A percentile compares a stretch with the other conserved stretches of the same genome.
Conservation (phyloP, 2,113 vertebrate genomes). For the Chaenogobius annularis region DNA sequence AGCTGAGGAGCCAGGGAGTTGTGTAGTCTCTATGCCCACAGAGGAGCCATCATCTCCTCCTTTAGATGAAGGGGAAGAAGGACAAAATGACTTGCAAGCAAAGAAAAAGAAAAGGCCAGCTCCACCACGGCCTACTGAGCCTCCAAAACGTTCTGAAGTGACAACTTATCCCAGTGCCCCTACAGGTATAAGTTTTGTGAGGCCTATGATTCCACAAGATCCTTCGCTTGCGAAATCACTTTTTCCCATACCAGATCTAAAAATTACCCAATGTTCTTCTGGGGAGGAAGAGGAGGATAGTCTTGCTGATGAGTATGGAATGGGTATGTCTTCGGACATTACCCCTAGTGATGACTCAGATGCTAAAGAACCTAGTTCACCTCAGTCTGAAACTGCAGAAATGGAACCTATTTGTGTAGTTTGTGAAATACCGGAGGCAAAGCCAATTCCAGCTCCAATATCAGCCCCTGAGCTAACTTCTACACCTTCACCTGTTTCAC, state of each 20-base stretch:
- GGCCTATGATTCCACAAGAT: constrained; percentile 72
- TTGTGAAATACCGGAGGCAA: constrained; percentile 82
- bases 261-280: constrained; percentile 97
- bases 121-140: constrained; percentile 73
- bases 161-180: constrained; percentile 60
- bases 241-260: constrained; percentile 95
- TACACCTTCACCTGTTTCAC: constrained; percentile 68
- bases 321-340: constrained; percentile 83
- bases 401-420: constrained; percentile 83
- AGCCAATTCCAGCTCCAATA: constrained; percentile 75
- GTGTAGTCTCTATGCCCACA: constrained; percentile 84
- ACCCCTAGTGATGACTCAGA: constrained; percentile 82
- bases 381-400: constrained; percentile 78
- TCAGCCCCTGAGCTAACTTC: constrained; percentile 67
- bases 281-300: constrained; percentile 88
- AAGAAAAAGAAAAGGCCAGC: constrained; percentile 82
- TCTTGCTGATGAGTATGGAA: constrained; percentile 81
- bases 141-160: constrained; percentile 68
- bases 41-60: constrained; percentile 71
- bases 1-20: constrained; percentile 78
- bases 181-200: constrained; percentile 56
- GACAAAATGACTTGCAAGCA: constrained; percentile 80
- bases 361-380: constrained; percentile 72
- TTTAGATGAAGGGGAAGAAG: constrained; percentile 78
- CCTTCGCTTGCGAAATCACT: constrained; percentile 78